These are phyloP conservation scores for Gavialis gangeticus DNA, from an alignment of 2,113 vertebrate genomes.

Conservation along the genomic window DNA sequence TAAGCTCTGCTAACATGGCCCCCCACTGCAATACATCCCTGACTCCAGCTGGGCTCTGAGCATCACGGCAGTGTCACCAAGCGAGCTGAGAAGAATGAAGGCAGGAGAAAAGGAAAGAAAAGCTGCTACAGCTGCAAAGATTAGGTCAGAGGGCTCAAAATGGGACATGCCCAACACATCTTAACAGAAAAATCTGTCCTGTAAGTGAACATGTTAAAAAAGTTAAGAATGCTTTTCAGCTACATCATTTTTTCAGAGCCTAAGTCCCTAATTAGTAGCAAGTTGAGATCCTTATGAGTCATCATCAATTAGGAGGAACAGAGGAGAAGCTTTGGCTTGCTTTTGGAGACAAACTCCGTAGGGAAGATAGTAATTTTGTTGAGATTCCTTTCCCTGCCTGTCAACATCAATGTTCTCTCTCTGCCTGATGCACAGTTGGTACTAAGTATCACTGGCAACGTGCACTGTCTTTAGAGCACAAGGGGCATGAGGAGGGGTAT, in stretches of 20 bases:
- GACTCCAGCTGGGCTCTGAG: not conserved
- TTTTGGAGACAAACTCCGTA: not conserved
- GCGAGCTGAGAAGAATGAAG: not conserved
- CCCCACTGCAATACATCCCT: too few relatives aligned
- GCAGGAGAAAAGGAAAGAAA: not conserved
- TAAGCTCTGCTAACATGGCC: too few relatives aligned
- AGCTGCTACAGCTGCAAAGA: not conserved
- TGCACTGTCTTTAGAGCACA: not conserved
- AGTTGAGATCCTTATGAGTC: not conserved
- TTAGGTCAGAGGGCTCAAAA: not conserved
- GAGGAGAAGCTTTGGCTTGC: not conserved
- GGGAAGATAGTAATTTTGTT: not conserved
- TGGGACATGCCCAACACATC: not conserved
- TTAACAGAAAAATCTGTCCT: not conserved
- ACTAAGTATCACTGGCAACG: not conserved
- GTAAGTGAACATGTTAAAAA: not conserved
- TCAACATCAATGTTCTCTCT: not conserved
- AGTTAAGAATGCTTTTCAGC: not conserved
- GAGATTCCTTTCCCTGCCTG: rapidly evolving
- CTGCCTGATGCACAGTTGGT: not conserved
- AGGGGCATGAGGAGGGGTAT: not conserved
- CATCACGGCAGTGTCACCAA: not conserved
- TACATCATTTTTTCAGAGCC: not conserved
- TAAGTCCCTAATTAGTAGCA: not conserved
- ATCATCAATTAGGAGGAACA: not conserved